phyloP scores from a whole-genome alignment of 2,113 vertebrate species.

The Hymenochirus boettgeri region DNA sequence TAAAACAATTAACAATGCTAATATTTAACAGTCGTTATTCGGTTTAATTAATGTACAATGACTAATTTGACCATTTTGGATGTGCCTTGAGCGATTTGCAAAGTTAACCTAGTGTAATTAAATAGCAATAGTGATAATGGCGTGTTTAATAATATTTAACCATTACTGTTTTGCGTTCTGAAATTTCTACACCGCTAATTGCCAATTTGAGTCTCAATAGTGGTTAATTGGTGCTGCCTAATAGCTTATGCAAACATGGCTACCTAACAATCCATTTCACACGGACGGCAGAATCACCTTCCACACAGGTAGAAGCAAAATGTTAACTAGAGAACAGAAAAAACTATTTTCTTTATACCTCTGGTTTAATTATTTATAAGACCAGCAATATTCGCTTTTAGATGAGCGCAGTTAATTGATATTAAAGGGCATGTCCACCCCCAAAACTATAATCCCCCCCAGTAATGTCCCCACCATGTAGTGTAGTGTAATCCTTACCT shows the following conservation, averaged over 20 bases:
- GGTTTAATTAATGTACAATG: conserved; percentile 43
- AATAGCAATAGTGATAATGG: conserved; percentile 43
- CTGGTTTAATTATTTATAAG: no score
- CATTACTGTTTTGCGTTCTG: conserved; percentile 30
- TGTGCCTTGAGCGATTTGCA: conserved; percentile 35
- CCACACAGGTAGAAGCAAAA: neutral
- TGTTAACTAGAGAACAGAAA: neutral
- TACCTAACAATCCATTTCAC: conserved; percentile 28
- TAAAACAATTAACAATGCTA: conserved; percentile 37
- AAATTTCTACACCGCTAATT: conserved; percentile 33
- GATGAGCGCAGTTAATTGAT: no score
- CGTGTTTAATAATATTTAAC: conserved; percentile 40
- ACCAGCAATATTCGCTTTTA: no score
- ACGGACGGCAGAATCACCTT: conserved; percentile 19
- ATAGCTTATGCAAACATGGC: conserved; percentile 30
- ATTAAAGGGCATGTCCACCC: no score
- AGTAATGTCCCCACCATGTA: no score
- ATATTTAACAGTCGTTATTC: conserved; percentile 37
- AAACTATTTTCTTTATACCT: no score
- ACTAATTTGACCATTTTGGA: conserved; percentile 39
- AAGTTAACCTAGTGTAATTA: conserved; percentile 41
- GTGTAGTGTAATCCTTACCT: no score
- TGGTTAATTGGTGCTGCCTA: conserved; percentile 34
- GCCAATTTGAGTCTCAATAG: conserved; percentile 27
- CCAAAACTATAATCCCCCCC: no score